These are phyloP conservation scores for Poecilia gillii DNA, from an alignment of 2,797 vertebrate genomes.

Conservation along the genomic window DNA sequence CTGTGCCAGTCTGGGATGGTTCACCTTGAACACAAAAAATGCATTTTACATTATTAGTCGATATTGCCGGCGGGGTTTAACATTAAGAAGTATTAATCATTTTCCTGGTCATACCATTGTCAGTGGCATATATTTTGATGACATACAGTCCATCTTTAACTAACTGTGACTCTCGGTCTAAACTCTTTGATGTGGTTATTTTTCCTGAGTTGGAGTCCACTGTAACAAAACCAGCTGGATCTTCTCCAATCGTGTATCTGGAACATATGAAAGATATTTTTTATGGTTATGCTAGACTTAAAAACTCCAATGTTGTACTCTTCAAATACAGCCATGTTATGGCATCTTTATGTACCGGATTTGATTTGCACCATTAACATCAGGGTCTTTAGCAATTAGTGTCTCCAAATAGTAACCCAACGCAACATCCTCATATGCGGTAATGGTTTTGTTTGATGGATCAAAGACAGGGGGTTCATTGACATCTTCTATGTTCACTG, in stretches of 20 bases:
- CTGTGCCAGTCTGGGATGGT: conserved; percentile 67
- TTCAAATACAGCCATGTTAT: not conserved
- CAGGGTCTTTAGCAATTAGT: conserved; percentile 63
- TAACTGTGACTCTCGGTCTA: conserved; percentile 72
- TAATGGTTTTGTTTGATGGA: not conserved
- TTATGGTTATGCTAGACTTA: not conserved
- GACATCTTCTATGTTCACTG: conserved; percentile 61
- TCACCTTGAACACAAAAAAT: conserved; percentile 53
- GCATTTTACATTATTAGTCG: not conserved
- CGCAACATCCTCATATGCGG: not conserved
- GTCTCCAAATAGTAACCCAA: conserved; percentile 41
- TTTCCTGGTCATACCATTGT: conserved; percentile 57
- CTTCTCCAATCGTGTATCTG: conserved; percentile 64
- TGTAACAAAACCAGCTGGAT: conserved; percentile 66
- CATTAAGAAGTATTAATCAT: conserved; percentile 16
- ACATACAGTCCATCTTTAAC: conserved; percentile 64
- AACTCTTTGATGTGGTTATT: conserved; percentile 50
- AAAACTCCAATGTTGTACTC: not conserved
- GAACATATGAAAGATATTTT: conserved; percentile 14
- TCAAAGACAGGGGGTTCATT: conserved; percentile 70
- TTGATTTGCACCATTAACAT: conserved; percentile 23
- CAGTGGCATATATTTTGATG: conserved; percentile 63
- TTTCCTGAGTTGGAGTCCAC: conserved; percentile 63
- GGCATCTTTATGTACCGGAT: conserved; percentile 49
- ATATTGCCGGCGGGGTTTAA: not conserved